Percentiles rank a stretch among this genome's conserved stretches.
phyloP scores from a whole-genome alignment of 2,888 invertebrate genomes.

The Calliopum simillimum region DNA sequence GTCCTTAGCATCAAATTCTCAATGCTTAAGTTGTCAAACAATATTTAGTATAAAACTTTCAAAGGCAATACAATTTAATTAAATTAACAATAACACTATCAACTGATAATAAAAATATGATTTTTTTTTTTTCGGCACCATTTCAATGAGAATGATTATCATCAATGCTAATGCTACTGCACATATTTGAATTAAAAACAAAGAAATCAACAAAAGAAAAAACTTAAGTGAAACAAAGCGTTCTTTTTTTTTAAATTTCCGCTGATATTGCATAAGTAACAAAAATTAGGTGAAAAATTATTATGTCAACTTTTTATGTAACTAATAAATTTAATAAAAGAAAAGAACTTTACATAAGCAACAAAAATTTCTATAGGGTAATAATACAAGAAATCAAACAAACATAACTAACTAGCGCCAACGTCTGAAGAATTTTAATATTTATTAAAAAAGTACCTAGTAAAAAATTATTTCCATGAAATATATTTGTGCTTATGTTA shows the following conservation, averaged over 20 bases:
- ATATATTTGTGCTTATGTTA: constrained; percentile 31
- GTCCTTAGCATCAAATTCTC: no score
- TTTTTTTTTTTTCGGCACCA: no score
- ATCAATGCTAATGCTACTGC: no score
- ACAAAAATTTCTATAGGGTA: constrained; percentile 3
- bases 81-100: no score
- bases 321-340: background rate
- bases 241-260: no score
- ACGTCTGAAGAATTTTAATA: background rate
- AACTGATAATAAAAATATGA: no score
- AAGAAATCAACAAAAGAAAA: constrained; percentile 29
- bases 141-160: no score
- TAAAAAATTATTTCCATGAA: constrained; percentile 19
- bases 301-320: background rate
- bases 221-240: background rate
- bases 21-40: no score
- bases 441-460: constrained; percentile 6
- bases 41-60: no score
- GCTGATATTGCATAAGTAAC: no score
- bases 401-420: constrained; percentile 8
- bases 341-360: constrained; percentile 1
- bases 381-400: constrained; percentile 34
- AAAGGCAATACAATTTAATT: no score
- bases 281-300: constrained; percentile 1
- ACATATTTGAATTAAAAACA: constrained; percentile 22